These are phyloP conservation scores for Callaeas wilsoni DNA, from an alignment of 2,113 vertebrate genomes.

Conservation along the genomic window DNA sequence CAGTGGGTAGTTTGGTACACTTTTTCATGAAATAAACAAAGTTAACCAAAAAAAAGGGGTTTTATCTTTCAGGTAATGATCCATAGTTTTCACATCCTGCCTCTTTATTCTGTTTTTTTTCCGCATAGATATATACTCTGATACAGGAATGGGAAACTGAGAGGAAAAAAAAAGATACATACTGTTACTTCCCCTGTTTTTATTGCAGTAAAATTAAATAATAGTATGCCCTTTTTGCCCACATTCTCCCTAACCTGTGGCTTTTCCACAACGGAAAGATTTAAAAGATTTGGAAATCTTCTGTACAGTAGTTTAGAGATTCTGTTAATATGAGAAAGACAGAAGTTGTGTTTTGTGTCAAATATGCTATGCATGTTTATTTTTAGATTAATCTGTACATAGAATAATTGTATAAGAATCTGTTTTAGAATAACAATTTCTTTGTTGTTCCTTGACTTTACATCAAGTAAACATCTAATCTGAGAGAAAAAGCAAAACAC, in stretches of 20 bases:
- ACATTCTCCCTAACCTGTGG: neutral
- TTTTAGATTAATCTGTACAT: neutral
- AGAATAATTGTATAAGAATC: neutral
- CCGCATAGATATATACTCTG: neutral
- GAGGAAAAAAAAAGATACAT: neutral
- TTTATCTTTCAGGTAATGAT: neutral
- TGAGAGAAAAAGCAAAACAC: neutral
- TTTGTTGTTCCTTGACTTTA: neutral
- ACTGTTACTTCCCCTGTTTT: neutral
- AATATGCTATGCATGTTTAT: neutral
- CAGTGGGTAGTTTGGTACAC: neutral
- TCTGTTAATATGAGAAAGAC: neutral
- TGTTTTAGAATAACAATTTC: neutral
- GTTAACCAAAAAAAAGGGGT: accelerated
- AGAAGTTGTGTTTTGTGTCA: neutral
- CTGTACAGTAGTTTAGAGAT: neutral
- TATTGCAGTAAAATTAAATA: neutral
- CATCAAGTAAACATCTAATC: neutral
- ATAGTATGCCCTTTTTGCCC: neutral
- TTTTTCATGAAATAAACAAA: neutral
- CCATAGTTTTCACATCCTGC: neutral
- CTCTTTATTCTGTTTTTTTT: neutral
- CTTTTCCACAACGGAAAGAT: neutral
- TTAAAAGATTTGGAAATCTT: neutral
- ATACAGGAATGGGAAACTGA: neutral